These are phyloP conservation scores for Paratrypauchen microcephalus DNA, from an alignment of 2,797 vertebrate species.

Conservation along the genomic window DNA sequence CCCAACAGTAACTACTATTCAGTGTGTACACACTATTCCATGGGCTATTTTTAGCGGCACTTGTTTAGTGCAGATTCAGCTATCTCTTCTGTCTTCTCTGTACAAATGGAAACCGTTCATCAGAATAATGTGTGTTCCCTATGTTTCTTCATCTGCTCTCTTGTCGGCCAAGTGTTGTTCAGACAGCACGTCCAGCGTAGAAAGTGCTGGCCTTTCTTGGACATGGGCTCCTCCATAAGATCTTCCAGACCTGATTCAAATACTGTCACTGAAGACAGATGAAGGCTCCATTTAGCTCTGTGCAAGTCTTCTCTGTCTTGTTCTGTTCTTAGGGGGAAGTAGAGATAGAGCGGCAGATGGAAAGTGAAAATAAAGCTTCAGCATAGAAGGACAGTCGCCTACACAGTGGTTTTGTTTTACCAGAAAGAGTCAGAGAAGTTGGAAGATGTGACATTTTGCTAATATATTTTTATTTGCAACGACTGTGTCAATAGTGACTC, in stretches of 20 bases:
- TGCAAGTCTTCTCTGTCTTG: constrained; percentile 46
- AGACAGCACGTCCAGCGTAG: constrained; percentile 38
- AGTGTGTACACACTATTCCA: constrained; percentile 4
- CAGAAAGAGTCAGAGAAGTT: constrained; percentile 9
- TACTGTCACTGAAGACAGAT: constrained; percentile 73
- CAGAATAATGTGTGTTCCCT: constrained; percentile 39
- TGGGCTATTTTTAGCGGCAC: constrained; percentile 29
- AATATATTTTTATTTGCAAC: constrained; percentile 7
- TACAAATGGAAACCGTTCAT: constrained; percentile 45
- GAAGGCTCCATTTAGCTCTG: constrained; percentile 69
- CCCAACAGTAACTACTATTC: no score
- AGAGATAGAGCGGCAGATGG: constrained; percentile 33
- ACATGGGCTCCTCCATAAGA: constrained; percentile 55
- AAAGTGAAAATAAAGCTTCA: constrained; percentile 43
- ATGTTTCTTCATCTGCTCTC: constrained; percentile 49
- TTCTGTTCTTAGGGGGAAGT: constrained; percentile 56
- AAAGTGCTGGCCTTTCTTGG: constrained; percentile 53
- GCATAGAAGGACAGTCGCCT: constrained; percentile 42
- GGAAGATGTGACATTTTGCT: constrained; percentile 9
- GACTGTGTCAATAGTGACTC: constrained; percentile 12
- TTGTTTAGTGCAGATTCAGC: constrained; percentile 41
- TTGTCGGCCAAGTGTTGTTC: constrained; percentile 52
- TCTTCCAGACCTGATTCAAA: constrained; percentile 70
- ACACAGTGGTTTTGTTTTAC: constrained; percentile 12
- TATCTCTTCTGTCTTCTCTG: constrained; percentile 48